Conservation (phyloP, 1,140 invertebrate genomes). For the Coenobita brevimanus region DNA sequence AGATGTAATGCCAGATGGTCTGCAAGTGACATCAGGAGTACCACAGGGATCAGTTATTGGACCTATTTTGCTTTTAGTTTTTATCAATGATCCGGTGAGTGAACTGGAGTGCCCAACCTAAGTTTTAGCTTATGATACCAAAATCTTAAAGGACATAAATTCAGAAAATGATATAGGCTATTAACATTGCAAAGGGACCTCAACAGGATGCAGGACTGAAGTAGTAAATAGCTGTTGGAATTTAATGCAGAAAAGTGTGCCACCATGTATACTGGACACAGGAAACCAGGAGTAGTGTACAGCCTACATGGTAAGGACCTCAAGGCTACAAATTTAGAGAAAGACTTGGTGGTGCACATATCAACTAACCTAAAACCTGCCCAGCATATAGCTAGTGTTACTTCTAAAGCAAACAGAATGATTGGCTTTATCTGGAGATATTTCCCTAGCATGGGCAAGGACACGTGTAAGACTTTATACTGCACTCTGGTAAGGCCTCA, state of each 20-base stretch:
- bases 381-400: neutral
- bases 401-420: neutral
- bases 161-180: neutral
- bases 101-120: neutral
- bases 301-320: neutral
- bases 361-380: too few species aligned
- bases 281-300: neutral
- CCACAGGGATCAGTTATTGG: neutral
- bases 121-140: neutral
- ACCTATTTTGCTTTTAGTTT: neutral
- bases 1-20: neutral
- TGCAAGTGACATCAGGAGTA: neutral
- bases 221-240: neutral
- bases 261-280: neutral
- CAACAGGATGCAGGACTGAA: neutral
- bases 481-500: neutral
- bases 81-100: neutral
- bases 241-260: constrained; percentile 2
- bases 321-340: neutral
- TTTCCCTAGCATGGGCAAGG: neutral
- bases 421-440: neutral
- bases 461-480: neutral
- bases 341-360: too few species aligned
- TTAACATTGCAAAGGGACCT: neutral
- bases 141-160: neutral